Percentiles rank a stretch among this genome's conserved stretches.
Conservation (phyloP, 2,113 vertebrate genomes). For the Rhinoptilus africanus region DNA sequence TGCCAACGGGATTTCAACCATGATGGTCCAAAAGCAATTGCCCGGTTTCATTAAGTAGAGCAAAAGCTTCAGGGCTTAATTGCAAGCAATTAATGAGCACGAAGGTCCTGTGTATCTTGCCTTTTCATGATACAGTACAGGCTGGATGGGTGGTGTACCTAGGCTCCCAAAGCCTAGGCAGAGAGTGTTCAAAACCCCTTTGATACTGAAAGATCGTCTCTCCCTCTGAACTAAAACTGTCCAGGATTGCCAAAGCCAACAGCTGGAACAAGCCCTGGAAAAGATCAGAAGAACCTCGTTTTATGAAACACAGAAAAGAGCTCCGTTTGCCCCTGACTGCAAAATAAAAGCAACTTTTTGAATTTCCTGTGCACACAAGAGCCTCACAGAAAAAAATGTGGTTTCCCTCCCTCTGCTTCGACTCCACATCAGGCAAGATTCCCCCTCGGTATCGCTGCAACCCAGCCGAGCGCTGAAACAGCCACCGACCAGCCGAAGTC, state of each 20-base stretch:
- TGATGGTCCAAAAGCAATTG: neutral
- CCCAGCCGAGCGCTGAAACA: neutral
- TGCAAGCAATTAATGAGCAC: neutral
- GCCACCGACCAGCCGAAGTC: accelerated
- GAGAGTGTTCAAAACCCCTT: neutral
- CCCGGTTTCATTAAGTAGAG: neutral
- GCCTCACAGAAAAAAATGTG: neutral
- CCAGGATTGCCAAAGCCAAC: neutral
- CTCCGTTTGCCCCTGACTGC: neutral
- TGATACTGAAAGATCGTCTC: neutral
- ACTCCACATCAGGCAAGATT: neutral
- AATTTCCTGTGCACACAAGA: neutral
- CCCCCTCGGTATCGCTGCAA: neutral
- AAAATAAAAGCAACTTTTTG: neutral
- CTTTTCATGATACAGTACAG: neutral
- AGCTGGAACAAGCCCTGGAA: neutral
- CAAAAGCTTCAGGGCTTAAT: conserved; percentile 13
- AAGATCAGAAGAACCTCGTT: neutral
- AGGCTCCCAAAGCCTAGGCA: neutral
- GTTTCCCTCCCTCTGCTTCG: neutral
- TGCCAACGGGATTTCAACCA: neutral
- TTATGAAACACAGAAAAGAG: neutral
- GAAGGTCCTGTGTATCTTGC: neutral
- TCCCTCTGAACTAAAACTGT: neutral
- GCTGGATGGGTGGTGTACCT: neutral